Conservation (phyloP, 2,888 invertebrate genomes). For the Dynastes hyllus region DNA sequence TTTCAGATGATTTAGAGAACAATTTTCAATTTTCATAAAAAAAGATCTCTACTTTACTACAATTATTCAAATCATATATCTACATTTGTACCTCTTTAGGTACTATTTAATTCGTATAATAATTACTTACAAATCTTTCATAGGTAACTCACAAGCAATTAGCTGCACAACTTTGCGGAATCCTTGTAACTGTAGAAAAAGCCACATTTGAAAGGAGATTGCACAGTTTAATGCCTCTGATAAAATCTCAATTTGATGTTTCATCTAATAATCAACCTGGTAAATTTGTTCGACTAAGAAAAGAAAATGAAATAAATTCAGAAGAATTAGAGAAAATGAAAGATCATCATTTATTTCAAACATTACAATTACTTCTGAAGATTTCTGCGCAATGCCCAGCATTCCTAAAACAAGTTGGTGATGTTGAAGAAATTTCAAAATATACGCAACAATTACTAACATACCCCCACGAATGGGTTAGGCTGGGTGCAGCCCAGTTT, state of each 20-base stretch:
- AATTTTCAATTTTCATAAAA: no score
- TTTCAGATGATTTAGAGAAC: background rate
- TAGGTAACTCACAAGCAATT: constrained; percentile 81
- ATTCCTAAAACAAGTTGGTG: constrained; percentile 73
- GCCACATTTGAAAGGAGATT: constrained; percentile 81
- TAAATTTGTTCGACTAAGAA: constrained; percentile 45
- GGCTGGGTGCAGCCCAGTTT: constrained; percentile 84
- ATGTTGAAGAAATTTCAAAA: constrained; percentile 77
- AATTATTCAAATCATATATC: no score
- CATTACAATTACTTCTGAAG: constrained; percentile 81
- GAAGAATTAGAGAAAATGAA: constrained; percentile 76
- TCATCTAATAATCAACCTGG: constrained; percentile 54
- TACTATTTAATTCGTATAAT: constrained; percentile 25
- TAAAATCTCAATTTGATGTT: constrained; percentile 64
- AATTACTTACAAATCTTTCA: background rate
- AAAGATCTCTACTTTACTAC: no score
- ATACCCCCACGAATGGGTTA: constrained; percentile 92
- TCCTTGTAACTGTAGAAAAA: constrained; percentile 86
- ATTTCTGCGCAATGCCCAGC: constrained; percentile 78
- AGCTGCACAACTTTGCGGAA: constrained; percentile 85
- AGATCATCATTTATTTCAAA: constrained; percentile 85
- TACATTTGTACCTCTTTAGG: background rate
- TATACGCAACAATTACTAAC: constrained; percentile 82
- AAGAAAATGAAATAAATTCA: constrained; percentile 57
- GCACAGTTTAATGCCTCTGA: constrained; percentile 76